phyloP scores from a whole-genome alignment of 2,113 vertebrate genomes.

The Plecotus auritus region DNA sequence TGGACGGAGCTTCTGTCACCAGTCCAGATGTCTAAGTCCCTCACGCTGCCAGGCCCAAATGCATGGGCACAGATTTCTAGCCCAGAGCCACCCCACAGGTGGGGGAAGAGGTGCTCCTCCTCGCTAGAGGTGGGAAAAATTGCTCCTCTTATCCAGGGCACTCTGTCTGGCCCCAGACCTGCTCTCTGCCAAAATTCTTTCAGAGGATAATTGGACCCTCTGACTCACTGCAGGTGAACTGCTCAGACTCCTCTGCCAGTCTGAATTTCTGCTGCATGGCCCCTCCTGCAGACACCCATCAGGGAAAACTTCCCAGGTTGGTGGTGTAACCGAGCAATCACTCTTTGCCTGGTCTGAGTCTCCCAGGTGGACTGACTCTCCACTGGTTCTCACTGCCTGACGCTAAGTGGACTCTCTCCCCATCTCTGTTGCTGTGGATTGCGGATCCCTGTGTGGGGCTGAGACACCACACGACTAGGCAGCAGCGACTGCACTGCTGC shows the following conservation, averaged over 20 bases:
- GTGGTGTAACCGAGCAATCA: background rate
- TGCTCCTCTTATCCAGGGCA: background rate
- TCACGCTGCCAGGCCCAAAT: background rate
- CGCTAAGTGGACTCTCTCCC: no score
- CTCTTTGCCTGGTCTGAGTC: background rate
- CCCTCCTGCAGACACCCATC: background rate
- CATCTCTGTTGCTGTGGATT: background rate
- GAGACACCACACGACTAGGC: background rate
- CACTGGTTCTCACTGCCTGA: background rate
- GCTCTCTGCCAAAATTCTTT: background rate
- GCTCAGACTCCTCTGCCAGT: background rate
- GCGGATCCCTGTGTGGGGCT: background rate
- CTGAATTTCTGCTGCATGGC: background rate
- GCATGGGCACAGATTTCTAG: no score
- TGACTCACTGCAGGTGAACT: background rate
- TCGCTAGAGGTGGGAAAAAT: background rate
- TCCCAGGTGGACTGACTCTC: background rate
- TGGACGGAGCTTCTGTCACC: background rate
- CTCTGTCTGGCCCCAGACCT: no score
- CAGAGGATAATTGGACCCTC: no score
- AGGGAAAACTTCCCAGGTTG: background rate
- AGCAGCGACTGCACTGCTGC: background rate
- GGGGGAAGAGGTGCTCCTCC: background rate
- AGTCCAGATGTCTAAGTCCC: background rate
- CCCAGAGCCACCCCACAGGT: no score